Base-by-base conservation (phyloP, 1,140 invertebrate genomes). In the Panagrolaimus sp. region DNA sequence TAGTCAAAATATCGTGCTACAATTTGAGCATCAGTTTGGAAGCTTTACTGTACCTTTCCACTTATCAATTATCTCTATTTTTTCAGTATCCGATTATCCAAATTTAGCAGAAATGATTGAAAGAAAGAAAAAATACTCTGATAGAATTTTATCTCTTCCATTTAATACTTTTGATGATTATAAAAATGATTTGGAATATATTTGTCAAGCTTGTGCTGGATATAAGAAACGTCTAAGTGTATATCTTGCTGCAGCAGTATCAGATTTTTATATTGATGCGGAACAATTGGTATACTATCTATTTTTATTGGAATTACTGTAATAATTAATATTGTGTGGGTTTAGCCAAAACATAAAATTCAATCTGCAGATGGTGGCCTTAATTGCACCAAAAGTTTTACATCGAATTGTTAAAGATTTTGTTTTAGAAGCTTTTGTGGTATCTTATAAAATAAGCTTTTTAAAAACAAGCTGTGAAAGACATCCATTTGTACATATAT, bases 231-330 rank as follows among this genome's bases (percentile, higher is more conserved):
- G 85, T 38, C 86, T 90, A 16, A 89, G 89, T 38, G 82, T 98
- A 0, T 98, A 96, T 84, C 87, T 98, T 67, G 94, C 95, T 38
- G 96, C 96, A 20, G 96, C 96, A 14, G 96, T 98, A 0, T 96
- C 95, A 1, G 96, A 99, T 85, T 99, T 98, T 87, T 98, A 98
- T 84, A 89, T 98, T 84, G 93, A 93, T 61, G 88, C 89, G 71
- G 89, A 90, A 83, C 87, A 93, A 87, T 90, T 98, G 89, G 92
- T 94, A 85, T 87, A 84, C 83, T 46, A n/a, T n/a, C n/a, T n/a
- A 16, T 11, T 13, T 57, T n/a, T 25, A 16, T 1, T 57, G 20
- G 8, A 0, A 57, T 57, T 57, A 11, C 4, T 25, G 4, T 11
- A 11, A 7, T 5, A n/a, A n/a, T 78, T n/a, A n/a, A n/a, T n/a